Conservation (phyloP, 2,888 invertebrate species). For the Lasioglossum calceatum region DNA sequence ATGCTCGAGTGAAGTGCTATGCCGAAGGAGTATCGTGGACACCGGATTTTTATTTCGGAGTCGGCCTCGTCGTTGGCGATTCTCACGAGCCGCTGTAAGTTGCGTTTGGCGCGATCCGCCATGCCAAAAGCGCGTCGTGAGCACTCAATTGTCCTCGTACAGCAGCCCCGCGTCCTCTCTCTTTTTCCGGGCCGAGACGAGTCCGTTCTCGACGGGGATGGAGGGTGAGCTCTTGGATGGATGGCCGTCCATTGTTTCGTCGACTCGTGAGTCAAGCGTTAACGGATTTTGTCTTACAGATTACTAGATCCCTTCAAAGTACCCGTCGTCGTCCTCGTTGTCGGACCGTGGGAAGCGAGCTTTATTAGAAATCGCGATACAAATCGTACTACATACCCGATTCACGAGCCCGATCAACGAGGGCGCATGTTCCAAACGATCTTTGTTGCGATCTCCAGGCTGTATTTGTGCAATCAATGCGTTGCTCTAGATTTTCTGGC, state of each 20-base stretch:
- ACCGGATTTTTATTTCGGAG: neutral
- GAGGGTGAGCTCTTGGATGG: constrained; percentile 71
- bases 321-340: constrained; percentile 32
- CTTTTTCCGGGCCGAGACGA: constrained; percentile 27
- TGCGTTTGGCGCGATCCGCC: constrained; percentile 18
- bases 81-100: constrained; percentile 40
- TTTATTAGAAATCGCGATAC: constrained; percentile 67
- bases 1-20: no score
- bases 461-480: neutral
- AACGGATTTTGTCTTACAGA: constrained; percentile 83
- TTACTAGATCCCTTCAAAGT: constrained; percentile 78
- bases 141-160: constrained; percentile 74
- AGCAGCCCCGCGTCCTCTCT: constrained; percentile 51
- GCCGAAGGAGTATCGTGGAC: no score
- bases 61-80: constrained; percentile 10
- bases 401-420: neutral
- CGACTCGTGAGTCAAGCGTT: constrained; percentile 82
- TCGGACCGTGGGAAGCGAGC: constrained; percentile 64
- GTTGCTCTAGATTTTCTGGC: neutral
- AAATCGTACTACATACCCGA: constrained; percentile 47
- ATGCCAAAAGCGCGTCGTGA: constrained; percentile 45
- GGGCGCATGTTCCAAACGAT: neutral
- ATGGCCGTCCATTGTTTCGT: constrained; percentile 78
- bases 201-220: constrained; percentile 43
- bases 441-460: neutral